phyloP scores from a whole-genome alignment of 2,797 vertebrate genomes.

The Paguma larvata region DNA sequence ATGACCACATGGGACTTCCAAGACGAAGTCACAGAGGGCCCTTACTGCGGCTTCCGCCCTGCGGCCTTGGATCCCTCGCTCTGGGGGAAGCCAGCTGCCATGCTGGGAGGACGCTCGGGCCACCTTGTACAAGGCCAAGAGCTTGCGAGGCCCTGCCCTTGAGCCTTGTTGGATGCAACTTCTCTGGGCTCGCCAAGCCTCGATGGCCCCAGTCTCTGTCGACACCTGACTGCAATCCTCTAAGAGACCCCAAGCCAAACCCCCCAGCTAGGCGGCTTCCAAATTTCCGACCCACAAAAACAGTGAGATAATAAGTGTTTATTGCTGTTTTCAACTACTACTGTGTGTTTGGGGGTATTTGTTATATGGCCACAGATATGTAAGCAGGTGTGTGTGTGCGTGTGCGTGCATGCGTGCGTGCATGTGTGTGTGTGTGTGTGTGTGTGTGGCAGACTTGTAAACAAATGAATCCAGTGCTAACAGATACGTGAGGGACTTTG shows the following conservation, averaged over 20 bases:
- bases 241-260: neutral
- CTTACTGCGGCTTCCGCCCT: neutral
- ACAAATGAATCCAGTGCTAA: neutral
- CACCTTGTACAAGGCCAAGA: neutral
- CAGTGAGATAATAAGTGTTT: neutral
- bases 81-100: neutral
- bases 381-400: neutral
- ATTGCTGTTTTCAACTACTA: neutral
- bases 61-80: neutral
- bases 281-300: neutral
- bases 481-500: too few relatives aligned
- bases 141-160: neutral
- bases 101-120: neutral
- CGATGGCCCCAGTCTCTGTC: accelerated
- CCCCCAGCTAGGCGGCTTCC: neutral
- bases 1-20: neutral
- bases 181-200: neutral
- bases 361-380: neutral
- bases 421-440: neutral
- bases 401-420: neutral
- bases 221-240: neutral
- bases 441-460: neutral
- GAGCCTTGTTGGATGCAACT: neutral
- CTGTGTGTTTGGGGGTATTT: neutral
- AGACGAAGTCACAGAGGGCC: neutral